A percentile compares a stretch with the other conserved stretches of the same genome.
Conservation (phyloP, 2,888 invertebrate genomes). For the Argyresthia goedartella region DNA sequence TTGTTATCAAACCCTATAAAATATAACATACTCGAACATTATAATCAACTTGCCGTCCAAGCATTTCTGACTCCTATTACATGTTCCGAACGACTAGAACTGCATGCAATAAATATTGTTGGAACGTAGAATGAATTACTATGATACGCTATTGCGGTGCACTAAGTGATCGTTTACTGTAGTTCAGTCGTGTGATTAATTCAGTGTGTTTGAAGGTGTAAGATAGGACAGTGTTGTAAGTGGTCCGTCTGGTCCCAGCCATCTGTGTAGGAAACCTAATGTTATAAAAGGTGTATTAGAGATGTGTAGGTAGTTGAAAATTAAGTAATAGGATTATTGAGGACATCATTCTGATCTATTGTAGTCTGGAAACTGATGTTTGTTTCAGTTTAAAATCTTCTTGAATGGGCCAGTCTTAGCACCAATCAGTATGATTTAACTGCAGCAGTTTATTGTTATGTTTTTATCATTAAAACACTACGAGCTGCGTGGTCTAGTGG, state of each 20-base stretch:
- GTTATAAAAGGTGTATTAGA: not conserved
- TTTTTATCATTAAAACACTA: no score
- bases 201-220: no score
- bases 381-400: not conserved
- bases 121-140: not conserved
- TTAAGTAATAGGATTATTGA: no score
- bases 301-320: no score
- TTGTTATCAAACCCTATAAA: not conserved
- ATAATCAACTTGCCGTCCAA: not conserved
- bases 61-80: not conserved
- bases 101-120: not conserved
- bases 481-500: no score
- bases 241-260: no score
- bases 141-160: not conserved
- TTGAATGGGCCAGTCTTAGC: no score
- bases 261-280: no score
- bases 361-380: not conserved
- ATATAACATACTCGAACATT: not conserved
- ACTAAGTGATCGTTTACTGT: not conserved
- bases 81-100: not conserved
- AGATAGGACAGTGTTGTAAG: no score
- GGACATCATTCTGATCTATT: no score
- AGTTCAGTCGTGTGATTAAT: not conserved
- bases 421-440: no score
- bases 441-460: no score